A percentile compares a stretch with the other conserved stretches of the same genome.
Conservation (phyloP, 2,797 vertebrate genomes). For the Malacoraja senta region DNA sequence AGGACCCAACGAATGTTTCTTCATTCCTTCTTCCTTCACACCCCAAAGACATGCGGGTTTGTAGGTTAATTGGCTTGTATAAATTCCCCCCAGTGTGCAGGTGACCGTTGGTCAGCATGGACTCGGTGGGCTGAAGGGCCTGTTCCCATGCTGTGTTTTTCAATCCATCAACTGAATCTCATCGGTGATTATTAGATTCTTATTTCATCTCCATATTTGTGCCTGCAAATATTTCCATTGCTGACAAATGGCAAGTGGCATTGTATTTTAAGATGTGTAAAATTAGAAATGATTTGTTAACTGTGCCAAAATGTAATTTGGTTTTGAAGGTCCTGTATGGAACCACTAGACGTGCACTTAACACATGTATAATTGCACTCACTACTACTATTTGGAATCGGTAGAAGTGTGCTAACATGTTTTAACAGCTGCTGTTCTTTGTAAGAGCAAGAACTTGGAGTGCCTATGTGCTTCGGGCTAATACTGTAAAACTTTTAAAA, state of each 20-base stretch:
- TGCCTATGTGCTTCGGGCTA: conserved; percentile 41
- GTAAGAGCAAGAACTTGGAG: conserved; percentile 40
- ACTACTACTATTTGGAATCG: conserved; percentile 41
- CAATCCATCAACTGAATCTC: not conserved
- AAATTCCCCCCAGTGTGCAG: too few species aligned
- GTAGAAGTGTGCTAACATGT: conserved; percentile 40
- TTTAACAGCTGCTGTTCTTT: conserved; percentile 46
- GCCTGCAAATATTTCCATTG: not conserved
- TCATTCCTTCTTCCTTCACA: too few species aligned
- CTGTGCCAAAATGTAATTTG: not conserved
- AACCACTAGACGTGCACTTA: not conserved
- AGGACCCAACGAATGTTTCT: too few species aligned
- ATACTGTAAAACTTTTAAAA: not conserved
- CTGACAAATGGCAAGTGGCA: not conserved
- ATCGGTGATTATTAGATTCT: not conserved
- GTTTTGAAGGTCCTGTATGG: not conserved
- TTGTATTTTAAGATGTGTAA: not conserved
- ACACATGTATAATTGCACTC: conserved; percentile 7
- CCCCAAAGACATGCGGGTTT: too few species aligned
- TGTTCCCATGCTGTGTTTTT: too few species aligned
- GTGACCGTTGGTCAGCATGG: too few species aligned
- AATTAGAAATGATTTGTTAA: not conserved
- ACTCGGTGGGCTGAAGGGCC: too few species aligned
- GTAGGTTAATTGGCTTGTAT: too few species aligned
- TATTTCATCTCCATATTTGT: not conserved